Percentiles rank a stretch among this genome's conserved stretches.
Conservation (phyloP, 2,113 vertebrate species). For the Apteryx mantelli region DNA sequence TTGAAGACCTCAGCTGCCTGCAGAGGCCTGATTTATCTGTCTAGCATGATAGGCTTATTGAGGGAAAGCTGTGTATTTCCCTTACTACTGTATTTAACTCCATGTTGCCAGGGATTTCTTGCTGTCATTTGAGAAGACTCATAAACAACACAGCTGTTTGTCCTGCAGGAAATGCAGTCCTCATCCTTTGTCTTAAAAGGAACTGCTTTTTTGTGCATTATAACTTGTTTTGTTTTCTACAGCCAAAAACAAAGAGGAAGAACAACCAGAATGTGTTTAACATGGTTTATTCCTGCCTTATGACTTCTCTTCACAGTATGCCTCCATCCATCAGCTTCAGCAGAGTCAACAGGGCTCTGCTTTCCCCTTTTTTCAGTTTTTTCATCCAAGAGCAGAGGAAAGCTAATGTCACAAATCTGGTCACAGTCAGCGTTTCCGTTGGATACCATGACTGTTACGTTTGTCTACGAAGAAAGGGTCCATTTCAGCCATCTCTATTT, state of each 20-base stretch:
- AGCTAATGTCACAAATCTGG: not conserved
- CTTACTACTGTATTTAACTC: not conserved
- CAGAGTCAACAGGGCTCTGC: not conserved
- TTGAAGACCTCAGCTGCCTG: not conserved
- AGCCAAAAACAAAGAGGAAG: not conserved
- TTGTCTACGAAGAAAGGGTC: not conserved
- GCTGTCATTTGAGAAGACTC: not conserved
- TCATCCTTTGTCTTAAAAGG: not conserved
- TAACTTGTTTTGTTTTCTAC: not conserved
- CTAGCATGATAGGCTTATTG: too few species aligned
- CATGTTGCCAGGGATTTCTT: not conserved
- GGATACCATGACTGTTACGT: not conserved
- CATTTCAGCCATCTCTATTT: not conserved
- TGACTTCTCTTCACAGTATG: constrained; percentile 55
- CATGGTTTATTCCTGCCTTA: not conserved
- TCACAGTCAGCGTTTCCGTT: not conserved
- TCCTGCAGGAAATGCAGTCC: not conserved
- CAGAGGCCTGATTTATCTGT: not conserved
- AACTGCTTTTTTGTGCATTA: not conserved
- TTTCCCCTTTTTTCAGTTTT: not conserved
- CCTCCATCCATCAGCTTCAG: not conserved
- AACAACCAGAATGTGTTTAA: not conserved
- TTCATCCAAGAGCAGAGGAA: not conserved
- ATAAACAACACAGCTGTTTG: not conserved
- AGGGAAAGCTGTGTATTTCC: not conserved